Conservation (phyloP, 2,888 invertebrate species). For the Epinotia nisella region DNA sequence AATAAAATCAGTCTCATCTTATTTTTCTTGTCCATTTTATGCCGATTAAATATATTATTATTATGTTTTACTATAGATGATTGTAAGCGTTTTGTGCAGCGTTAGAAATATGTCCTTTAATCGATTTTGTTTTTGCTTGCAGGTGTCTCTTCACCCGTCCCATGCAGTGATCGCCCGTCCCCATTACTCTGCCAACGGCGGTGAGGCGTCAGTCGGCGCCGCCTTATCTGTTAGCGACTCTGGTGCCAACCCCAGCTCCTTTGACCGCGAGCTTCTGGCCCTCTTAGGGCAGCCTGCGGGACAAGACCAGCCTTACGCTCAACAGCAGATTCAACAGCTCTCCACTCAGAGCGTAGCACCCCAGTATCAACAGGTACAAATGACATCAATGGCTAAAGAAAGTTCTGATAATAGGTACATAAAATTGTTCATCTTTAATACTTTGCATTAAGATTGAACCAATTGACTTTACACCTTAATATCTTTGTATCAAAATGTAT, state of each 20-base stretch:
- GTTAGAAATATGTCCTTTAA: background rate
- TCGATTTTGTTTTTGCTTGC: constrained; percentile 30
- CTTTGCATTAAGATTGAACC: too few relatives aligned
- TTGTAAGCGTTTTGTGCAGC: background rate
- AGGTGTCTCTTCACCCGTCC: constrained; percentile 75
- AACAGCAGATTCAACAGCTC: constrained; percentile 63
- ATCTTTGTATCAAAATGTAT: too few relatives aligned
- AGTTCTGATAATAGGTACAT: too few relatives aligned
- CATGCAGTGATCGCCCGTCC: constrained; percentile 78
- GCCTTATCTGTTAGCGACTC: constrained; percentile 77
- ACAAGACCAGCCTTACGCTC: constrained; percentile 63
- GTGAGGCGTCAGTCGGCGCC: constrained; percentile 79
- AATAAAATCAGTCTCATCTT: too few relatives aligned
- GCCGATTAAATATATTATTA: too few relatives aligned
- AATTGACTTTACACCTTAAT: too few relatives aligned
- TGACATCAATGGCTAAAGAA: too few relatives aligned
- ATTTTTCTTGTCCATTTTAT: too few relatives aligned
- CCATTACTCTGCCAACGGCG: constrained; percentile 71
- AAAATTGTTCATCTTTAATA: too few relatives aligned
- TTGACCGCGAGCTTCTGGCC: constrained; percentile 71
- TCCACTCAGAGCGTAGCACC: constrained; percentile 63
- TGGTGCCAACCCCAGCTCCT: constrained; percentile 60
- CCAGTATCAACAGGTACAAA: constrained; percentile 67
- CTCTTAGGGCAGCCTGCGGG: constrained; percentile 66
- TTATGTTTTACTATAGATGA: background rate